phyloP scores from a whole-genome alignment of 92 coral and sea anemone genomes.

The Muricea muricata region DNA sequence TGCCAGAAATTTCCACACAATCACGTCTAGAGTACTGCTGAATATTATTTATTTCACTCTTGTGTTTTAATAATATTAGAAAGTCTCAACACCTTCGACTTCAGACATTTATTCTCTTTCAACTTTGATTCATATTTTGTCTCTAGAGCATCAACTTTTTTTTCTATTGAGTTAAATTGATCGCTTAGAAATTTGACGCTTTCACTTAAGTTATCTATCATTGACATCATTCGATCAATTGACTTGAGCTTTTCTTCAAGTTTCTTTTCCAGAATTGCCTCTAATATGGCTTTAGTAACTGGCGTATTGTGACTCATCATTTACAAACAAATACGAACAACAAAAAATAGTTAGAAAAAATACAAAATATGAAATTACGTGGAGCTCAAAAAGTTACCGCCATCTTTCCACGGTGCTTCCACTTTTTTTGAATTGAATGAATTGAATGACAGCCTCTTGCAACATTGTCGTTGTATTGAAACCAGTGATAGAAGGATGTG shows the following conservation, averaged over 20 bases:
- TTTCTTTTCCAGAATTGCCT: conserved; percentile 1
- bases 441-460: too few species aligned
- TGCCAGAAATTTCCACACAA: conserved; percentile 24
- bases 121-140: not conserved
- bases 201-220: not conserved
- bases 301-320: not conserved
- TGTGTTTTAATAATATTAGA: conserved; percentile 2
- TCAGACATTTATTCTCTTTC: not conserved
- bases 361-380: not conserved
- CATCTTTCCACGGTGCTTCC: not conserved
- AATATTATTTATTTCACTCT: conserved; percentile 1
- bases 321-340: not conserved
- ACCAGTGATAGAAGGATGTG: too few species aligned
- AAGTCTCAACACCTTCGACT: conserved; percentile 9
- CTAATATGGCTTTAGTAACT: not conserved
- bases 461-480: too few species aligned
- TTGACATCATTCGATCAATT: conserved; percentile 4
- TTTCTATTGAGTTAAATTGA: not conserved
- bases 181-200: conserved; percentile 29
- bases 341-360: not conserved
- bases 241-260: conserved; percentile 20
- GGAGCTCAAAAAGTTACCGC: not conserved
- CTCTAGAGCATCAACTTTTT: conserved; percentile 22
- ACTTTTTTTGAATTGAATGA: too few species aligned
- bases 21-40: conserved; percentile 25